phyloP scores from a whole-genome alignment of 1,140 invertebrate genomes.

The Alviniconcha marisindica region DNA sequence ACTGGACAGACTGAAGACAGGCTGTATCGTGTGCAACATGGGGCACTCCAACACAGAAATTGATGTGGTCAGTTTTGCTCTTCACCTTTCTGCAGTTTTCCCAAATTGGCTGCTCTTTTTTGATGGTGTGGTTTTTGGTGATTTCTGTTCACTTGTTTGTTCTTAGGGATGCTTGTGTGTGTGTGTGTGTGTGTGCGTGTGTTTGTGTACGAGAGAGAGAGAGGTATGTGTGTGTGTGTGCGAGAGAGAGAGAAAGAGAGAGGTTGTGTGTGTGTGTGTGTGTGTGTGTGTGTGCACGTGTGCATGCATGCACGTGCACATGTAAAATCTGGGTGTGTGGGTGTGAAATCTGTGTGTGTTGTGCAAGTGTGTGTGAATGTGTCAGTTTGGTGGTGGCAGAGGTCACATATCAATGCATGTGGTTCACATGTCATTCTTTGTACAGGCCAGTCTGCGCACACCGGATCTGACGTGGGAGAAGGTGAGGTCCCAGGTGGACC shows the following conservation, averaged over 20 bases:
- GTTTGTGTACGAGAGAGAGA: neutral
- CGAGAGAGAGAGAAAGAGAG: too few species aligned
- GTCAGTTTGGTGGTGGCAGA: neutral
- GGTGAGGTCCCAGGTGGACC: constrained; percentile 97
- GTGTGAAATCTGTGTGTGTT: too few species aligned
- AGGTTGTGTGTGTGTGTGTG: neutral
- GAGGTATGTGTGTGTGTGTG: neutral
- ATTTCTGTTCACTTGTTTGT: too few species aligned
- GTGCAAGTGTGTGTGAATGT: too few species aligned
- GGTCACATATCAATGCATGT: neutral
- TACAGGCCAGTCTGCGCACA: constrained; percentile 92
- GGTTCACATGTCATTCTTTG: constrained; percentile 49
- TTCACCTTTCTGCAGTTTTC: too few species aligned
- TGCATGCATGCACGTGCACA: neutral
- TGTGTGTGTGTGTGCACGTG: constrained; percentile 1
- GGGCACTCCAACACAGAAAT: constrained; percentile 99
- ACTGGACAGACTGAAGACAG: constrained; percentile 98
- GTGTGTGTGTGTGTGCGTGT: neutral
- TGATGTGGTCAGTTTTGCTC: constrained; percentile 87
- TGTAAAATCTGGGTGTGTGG: too few species aligned
- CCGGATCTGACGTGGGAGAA: constrained; percentile 98
- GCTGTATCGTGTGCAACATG: constrained; percentile 98
- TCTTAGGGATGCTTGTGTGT: neutral
- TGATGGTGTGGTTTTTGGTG: too few species aligned
- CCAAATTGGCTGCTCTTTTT: too few species aligned